Percentiles rank a stretch among this genome's conserved stretches.
These are phyloP conservation scores for Enteromius paludinosus DNA, from an alignment of 2,797 vertebrate genomes.

Conservation along the genomic window DNA sequence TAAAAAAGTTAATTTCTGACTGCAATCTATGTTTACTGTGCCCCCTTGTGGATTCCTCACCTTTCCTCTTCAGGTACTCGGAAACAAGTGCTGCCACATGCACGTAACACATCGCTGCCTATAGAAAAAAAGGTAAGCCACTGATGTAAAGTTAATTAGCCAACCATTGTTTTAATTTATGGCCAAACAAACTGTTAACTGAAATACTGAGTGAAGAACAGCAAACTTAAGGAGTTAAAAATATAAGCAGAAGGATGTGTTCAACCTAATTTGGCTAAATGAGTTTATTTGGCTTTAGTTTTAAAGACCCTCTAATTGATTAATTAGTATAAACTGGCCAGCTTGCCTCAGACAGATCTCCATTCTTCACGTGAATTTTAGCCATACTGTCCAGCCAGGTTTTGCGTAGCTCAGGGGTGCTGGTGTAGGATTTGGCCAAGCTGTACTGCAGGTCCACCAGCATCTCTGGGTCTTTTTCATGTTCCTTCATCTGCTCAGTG, in stretches of 20 bases:
- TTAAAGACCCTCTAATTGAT: not conserved
- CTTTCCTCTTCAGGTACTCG: constrained; percentile 96
- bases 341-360: constrained; percentile 92
- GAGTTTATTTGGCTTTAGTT: not conserved
- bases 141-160: not conserved
- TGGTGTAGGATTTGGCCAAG: constrained; percentile 96
- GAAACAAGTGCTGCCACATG: constrained; percentile 97
- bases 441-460: constrained; percentile 98
- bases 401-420: constrained; percentile 97
- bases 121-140: constrained; percentile 49
- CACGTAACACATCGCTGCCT: constrained; percentile 98
- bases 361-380: constrained; percentile 94
- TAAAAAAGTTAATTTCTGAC: not conserved
- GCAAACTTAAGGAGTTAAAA: not conserved
- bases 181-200: not conserved
- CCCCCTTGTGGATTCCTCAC: constrained; percentile 70
- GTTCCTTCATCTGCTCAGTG: constrained; percentile 99
- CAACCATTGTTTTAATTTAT: not conserved
- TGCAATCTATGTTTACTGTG: not conserved
- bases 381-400: constrained; percentile 99
- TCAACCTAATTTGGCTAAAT: not conserved
- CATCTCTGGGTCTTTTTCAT: constrained; percentile 97
- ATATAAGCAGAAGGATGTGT: not conserved
- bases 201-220: not conserved
- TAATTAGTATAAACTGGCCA: not conserved